These are phyloP conservation scores for Myotis yumanensis DNA, from an alignment of 2,113 vertebrate genomes.

Conservation along the genomic window DNA sequence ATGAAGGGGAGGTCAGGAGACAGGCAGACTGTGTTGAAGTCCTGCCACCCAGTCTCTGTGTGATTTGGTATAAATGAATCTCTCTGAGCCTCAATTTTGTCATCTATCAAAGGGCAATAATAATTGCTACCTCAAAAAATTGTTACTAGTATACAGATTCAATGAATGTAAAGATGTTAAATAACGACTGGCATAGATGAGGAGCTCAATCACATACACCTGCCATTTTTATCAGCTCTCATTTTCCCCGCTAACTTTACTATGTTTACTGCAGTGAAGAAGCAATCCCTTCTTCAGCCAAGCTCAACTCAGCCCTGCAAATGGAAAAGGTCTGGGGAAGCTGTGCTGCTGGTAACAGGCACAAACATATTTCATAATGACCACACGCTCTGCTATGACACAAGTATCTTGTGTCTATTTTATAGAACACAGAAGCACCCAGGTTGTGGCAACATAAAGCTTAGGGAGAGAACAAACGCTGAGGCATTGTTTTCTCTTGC, in stretches of 20 bases:
- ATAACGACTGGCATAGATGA: background rate
- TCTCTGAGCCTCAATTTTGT: background rate
- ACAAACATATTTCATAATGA: background rate
- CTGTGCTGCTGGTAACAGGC: rapidly evolving
- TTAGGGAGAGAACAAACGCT: too few relatives aligned
- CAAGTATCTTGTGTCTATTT: background rate
- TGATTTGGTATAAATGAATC: background rate
- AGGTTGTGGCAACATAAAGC: too few relatives aligned
- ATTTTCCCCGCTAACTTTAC: background rate
- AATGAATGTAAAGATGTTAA: background rate
- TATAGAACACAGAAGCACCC: too few relatives aligned
- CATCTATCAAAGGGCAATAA: background rate
- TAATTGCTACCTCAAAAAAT: background rate
- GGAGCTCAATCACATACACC: background rate
- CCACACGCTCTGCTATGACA: rapidly evolving
- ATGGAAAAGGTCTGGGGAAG: background rate
- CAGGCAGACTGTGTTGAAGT: background rate
- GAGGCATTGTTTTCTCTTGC: too few relatives aligned
- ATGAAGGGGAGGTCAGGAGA: background rate
- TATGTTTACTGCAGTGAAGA: background rate
- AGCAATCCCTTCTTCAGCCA: too few relatives aligned
- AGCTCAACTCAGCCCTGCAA: rapidly evolving
- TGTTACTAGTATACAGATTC: background rate
- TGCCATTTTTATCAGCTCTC: background rate
- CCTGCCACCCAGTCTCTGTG: background rate